Conservation (phyloP, 1,140 invertebrate genomes). For the Brachionus sp. region DNA sequence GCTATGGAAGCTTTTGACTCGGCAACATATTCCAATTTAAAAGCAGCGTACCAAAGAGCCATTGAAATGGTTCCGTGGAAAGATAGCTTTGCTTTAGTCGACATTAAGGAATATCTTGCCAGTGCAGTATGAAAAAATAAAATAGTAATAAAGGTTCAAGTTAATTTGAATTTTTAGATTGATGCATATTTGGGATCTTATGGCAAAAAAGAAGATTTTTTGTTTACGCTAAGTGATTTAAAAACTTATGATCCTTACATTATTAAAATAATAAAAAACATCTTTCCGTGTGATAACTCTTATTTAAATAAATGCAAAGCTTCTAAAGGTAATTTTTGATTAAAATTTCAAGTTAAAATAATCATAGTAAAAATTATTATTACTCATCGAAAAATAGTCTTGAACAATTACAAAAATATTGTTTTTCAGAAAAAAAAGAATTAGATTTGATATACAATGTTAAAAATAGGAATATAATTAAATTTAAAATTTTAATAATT, state of each 20-base stretch:
- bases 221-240: slow-evolving; percentile 49
- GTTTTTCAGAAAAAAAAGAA: too few relatives aligned
- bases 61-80: slow-evolving; percentile 49
- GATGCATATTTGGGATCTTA: slow-evolving; percentile 49
- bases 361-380: too few relatives aligned
- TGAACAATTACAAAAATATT: too few relatives aligned
- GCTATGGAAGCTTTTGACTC: slow-evolving; percentile 46
- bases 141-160: neutral
- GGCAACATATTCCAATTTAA: slow-evolving; percentile 47
- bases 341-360: too few relatives aligned
- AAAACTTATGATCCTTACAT: slow-evolving; percentile 49
- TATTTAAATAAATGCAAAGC: slow-evolving; percentile 49
- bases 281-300: slow-evolving; percentile 51
- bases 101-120: slow-evolving; percentile 50
- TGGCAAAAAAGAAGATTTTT: slow-evolving; percentile 49
- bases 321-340: neutral
- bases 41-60: slow-evolving; percentile 48
- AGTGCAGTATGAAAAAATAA: slow-evolving; percentile 44
- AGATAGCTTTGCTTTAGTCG: slow-evolving; percentile 49
- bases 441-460: too few relatives aligned
- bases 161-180: slow-evolving; percentile 48
- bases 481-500: too few relatives aligned
- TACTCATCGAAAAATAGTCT: too few relatives aligned
- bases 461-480: too few relatives aligned
- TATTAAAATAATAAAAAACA: slow-evolving; percentile 48